These are phyloP conservation scores for Harpegnathos saltator DNA, from an alignment of 1,140 invertebrate genomes.

Conservation along the genomic window DNA sequence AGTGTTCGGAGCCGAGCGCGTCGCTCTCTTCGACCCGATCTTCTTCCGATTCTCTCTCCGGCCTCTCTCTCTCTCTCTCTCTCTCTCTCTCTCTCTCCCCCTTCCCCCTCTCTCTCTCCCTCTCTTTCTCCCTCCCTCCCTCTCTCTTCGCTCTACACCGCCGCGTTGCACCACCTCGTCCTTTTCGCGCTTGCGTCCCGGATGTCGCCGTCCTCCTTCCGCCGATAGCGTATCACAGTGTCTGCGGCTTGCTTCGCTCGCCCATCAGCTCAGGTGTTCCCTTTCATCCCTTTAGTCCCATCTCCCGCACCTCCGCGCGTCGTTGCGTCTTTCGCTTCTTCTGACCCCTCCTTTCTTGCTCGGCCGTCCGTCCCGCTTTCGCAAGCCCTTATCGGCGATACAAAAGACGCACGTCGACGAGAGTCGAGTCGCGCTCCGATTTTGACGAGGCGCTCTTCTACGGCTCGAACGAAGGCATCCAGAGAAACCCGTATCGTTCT, in stretches of 20 bases:
- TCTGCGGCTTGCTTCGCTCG: slow-evolving; percentile 35
- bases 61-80: slow-evolving; percentile 8
- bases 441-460: slow-evolving; percentile 25
- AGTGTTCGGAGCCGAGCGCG: slow-evolving; percentile 29
- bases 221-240: background rate
- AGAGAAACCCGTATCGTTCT: slow-evolving; percentile 29
- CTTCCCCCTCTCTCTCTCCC: slow-evolving; percentile 3
- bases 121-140: background rate
- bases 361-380: background rate
- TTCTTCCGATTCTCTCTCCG: slow-evolving; percentile 23
- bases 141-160: slow-evolving; percentile 20
- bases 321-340: slow-evolving; percentile 20
- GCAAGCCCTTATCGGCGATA: slow-evolving; percentile 15
- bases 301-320: slow-evolving; percentile 33
- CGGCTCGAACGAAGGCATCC: slow-evolving; percentile 16
- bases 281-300: slow-evolving; percentile 43
- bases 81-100: slow-evolving; percentile 12
- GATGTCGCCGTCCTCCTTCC: background rate
- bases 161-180: slow-evolving; percentile 18
- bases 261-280: slow-evolving; percentile 18
- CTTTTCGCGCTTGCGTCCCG: background rate
- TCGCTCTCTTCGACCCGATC: slow-evolving; percentile 23
- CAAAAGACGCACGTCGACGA: background rate
- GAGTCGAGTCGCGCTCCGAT: slow-evolving; percentile 35
- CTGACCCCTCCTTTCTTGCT: background rate